Base-by-base conservation (phyloP, 2,113 vertebrate species). In the Grammomys surdaster region DNA sequence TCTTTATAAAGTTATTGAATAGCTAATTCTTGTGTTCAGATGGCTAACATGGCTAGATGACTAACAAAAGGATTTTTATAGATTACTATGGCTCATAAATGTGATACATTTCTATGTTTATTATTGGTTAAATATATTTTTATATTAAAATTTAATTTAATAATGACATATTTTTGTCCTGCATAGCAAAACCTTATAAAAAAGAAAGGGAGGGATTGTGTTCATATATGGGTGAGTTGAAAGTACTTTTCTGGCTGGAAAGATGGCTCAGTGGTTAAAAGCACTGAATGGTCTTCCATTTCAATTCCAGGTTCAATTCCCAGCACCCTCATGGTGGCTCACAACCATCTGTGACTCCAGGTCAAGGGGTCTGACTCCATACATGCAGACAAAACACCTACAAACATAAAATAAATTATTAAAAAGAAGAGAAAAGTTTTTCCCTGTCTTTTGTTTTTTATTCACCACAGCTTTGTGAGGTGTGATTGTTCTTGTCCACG, bases 121-220 rank as follows among this genome's bases (percentile, higher is more conserved):
- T 97, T 98, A 96, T 36, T 91, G 84, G 90, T 92, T 58, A 95
- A 51, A 82, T 88, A 95, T 82, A 48, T 97, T 97, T 75, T 54
- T 98, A 7, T 81, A 46, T 96, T 97, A 70, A 87, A 98, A 92
- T 93, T 90, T 96, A 96, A 95, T 97, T 98, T 96, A 98, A 3
- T 85, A 97, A 56, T 76, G 81, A 12, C 67, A 26, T 95, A 95
- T 97, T 75, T 97, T 24, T 96, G 7, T 72, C 94, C 60, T 65
- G 63, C 33, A 24, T 67, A 84, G 77, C 72, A 94, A 97, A 96
- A 97, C 81, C 40, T 95, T 33, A 70, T 19, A 40, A 65, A 87
- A 96, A 94, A 46, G 12, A 88, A 96, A 94, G 40, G 8, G 92
- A 90, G 13, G 63, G 86, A 48, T 48, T 94, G 40, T 16, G 33